Evolutionary conservation across 2,797 vertebrate species (phyloP).

Genomic region (Apogon hyalosoma): DNA sequence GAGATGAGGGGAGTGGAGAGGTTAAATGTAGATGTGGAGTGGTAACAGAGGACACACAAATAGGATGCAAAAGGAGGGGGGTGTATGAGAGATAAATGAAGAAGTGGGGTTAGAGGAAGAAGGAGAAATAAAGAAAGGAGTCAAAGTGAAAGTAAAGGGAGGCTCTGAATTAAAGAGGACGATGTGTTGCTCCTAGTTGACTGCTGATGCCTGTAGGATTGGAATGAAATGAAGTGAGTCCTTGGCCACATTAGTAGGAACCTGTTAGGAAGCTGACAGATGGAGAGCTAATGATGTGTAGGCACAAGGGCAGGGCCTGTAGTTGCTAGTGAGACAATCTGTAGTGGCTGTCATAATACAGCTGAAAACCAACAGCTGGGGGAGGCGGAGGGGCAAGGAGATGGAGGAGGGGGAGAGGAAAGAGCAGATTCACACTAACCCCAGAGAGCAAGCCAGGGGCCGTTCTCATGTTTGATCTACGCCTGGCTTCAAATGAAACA

Average conservation of each 20-base stretch:
- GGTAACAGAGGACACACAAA: neutral
- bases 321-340: slow-evolving; percentile 75
- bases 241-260: slow-evolving; percentile 75
- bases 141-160: slow-evolving; percentile 2
- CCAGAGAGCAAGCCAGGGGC: slow-evolving; percentile 36
- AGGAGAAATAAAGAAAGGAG: neutral
- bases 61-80: slow-evolving; percentile 4
- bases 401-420: slow-evolving; percentile 26
- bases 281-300: slow-evolving; percentile 79
- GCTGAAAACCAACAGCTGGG: slow-evolving; percentile 76
- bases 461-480: slow-evolving; percentile 70
- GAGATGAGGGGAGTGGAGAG: slow-evolving; percentile 41
- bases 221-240: slow-evolving; percentile 70
- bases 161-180: slow-evolving; percentile 9
- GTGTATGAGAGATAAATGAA: neutral
- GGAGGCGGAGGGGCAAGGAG: slow-evolving; percentile 31
- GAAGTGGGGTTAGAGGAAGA: neutral
- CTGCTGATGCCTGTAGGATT: slow-evolving; percentile 42
- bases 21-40: slow-evolving; percentile 33
- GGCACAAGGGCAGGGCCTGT: slow-evolving; percentile 71
- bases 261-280: slow-evolving; percentile 83
- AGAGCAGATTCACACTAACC: slow-evolving; percentile 40
- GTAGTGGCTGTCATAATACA: slow-evolving; percentile 78
- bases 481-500: slow-evolving; percentile 73
- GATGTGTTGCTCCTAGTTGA: neutral